Conservation (phyloP, 2,888 invertebrate species). For the Sphaerophoria rueppellii region DNA sequence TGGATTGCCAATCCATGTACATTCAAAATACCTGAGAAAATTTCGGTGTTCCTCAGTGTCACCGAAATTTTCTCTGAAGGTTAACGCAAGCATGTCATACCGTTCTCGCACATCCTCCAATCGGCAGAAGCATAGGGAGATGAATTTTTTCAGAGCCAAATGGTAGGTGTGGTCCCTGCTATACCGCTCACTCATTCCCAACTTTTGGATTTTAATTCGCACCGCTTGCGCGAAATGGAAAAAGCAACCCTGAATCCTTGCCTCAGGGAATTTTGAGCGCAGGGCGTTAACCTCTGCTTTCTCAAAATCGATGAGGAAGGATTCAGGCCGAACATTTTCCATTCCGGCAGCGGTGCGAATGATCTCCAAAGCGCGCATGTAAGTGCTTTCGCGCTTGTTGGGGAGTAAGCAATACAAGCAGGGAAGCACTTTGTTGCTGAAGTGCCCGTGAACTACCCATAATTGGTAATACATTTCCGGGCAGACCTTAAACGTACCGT, state of each 20-base stretch:
- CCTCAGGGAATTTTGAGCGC: background rate
- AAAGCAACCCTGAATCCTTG: constrained; percentile 1
- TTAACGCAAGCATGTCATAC: background rate
- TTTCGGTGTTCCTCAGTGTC: background rate
- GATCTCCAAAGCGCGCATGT: no score
- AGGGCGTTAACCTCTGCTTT: background rate
- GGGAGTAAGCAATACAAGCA: no score
- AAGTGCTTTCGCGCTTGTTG: no score
- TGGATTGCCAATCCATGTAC: background rate
- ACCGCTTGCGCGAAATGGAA: background rate
- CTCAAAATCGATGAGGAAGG: no score
- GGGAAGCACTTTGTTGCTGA: no score
- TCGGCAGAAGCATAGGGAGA: background rate
- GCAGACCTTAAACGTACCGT: no score
- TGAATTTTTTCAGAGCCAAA: background rate
- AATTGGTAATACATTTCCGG: no score
- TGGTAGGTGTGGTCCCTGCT: background rate
- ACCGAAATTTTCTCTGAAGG: background rate
- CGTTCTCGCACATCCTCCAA: background rate
- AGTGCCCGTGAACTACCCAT: no score
- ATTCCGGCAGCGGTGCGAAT: no score
- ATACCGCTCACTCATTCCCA: background rate
- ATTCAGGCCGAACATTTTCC: no score
- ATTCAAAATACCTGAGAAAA: background rate
- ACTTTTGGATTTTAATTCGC: no score